phyloP scores from a whole-genome alignment of 2,113 vertebrate species.

The Pelvicachromis taeniatus region DNA sequence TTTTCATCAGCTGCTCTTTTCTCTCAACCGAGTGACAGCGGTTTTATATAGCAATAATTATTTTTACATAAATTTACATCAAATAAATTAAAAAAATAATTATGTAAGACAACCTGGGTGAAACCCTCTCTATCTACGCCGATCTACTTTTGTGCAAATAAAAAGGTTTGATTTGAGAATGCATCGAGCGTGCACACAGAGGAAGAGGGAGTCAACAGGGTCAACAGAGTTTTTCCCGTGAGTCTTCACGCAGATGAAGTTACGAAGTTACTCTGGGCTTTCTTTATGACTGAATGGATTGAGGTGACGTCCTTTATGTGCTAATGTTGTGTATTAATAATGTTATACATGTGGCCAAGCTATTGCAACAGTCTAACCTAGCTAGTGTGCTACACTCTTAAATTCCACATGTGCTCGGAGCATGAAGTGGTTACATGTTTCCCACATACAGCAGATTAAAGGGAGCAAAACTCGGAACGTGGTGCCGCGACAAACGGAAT shows the following conservation, averaged over 20 bases:
- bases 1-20: neutral
- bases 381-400: neutral
- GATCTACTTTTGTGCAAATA: neutral
- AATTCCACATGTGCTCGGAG: neutral
- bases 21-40: neutral
- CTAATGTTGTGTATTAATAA: neutral
- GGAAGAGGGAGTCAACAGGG: neutral
- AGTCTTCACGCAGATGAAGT: neutral
- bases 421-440: neutral
- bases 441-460: slow-evolving; percentile 25
- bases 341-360: neutral
- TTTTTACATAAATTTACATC: neutral
- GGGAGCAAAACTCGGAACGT: slow-evolving; percentile 10
- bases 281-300: neutral
- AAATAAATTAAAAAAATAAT: neutral
- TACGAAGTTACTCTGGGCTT: neutral
- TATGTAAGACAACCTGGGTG: neutral
- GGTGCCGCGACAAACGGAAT: slow-evolving; percentile 9
- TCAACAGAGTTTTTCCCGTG: neutral
- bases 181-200: neutral
- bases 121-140: neutral
- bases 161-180: neutral
- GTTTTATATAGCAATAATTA: neutral
- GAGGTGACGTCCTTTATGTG: neutral
- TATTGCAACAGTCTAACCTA: neutral